These are phyloP conservation scores for Orthosia gothica DNA, from an alignment of 2,888 invertebrate species.

Conservation along the genomic window DNA sequence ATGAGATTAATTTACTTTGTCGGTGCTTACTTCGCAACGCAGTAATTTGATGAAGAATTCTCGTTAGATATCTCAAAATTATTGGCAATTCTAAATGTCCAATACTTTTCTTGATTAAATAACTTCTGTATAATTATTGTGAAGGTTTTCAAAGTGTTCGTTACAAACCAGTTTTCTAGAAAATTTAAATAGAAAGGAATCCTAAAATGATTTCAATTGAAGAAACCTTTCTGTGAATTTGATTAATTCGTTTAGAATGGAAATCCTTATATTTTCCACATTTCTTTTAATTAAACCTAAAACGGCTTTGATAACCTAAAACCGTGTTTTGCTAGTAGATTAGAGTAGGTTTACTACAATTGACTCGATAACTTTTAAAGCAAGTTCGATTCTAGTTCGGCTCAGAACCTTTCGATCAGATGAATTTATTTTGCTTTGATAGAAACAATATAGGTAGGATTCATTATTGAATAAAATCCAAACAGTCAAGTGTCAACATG, in stretches of 20 bases:
- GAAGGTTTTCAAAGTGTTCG: background rate
- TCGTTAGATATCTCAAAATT: slow-evolving; percentile 2
- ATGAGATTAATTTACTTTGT: background rate
- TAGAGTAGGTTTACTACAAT: background rate
- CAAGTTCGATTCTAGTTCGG: background rate
- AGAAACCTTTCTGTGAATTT: slow-evolving; percentile 15
- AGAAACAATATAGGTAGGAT: no score
- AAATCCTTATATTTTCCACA: slow-evolving; percentile 1
- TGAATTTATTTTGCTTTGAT: no score
- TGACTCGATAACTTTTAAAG: background rate
- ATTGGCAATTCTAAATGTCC: background rate
- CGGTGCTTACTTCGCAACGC: background rate
- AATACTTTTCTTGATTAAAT: slow-evolving; percentile 2
- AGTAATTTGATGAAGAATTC: background rate
- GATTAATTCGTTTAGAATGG: slow-evolving; percentile 11
- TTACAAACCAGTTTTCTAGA: slow-evolving; percentile 11
- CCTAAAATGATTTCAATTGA: background rate
- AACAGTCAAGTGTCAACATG: no score
- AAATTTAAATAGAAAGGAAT: slow-evolving; percentile 6
- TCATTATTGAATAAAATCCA: no score
- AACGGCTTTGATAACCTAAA: background rate
- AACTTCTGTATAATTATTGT: background rate
- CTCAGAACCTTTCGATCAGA: no score
- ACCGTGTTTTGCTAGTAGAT: background rate
- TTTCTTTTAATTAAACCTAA: background rate